Conservation (phyloP, 2,113 vertebrate species). For the human region GRCh38 chr15:29882501-29883000, state of each 20-base stretch:
- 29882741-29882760: not conserved
- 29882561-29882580: conserved; percentile 20
- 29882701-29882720: not conserved
- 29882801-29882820: not conserved
- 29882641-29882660: not conserved
- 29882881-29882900: not conserved
- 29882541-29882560: not conserved
- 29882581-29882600: not conserved
- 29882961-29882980: not conserved
- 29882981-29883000: not conserved
- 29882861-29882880: not conserved
- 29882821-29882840: not conserved
- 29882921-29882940: not conserved
- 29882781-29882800: not conserved
- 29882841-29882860: not conserved
- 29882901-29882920: not conserved
- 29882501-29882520: conserved; percentile 59
- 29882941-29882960: not conserved
- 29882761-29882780: not conserved
- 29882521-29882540: conserved; percentile 47
- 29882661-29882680: no score
- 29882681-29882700: no score
- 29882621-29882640: not conserved
- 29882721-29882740: not conserved
- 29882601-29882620: not conserved